Conservation (phyloP, 1,140 invertebrate genomes). For the Nasonia giraulti region DNA sequence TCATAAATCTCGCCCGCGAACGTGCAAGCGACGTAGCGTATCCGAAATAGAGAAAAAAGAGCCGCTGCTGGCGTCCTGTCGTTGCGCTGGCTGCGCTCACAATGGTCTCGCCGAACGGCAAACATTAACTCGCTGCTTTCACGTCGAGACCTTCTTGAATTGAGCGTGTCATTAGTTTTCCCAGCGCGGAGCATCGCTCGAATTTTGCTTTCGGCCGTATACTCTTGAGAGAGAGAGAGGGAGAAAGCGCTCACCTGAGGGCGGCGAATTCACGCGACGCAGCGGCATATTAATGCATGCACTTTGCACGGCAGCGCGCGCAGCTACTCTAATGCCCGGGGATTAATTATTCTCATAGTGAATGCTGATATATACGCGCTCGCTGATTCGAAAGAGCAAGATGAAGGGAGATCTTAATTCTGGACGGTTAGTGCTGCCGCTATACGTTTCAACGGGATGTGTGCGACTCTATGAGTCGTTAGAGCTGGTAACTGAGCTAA, state of each 20-base stretch:
- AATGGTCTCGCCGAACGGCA: conserved; percentile 10
- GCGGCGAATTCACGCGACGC: neutral
- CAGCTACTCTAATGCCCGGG: neutral
- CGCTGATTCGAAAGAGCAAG: neutral
- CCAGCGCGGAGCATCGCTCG: conserved; percentile 29
- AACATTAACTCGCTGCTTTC: conserved; percentile 7
- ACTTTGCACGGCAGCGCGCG: conserved; percentile 19
- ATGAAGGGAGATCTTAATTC: neutral
- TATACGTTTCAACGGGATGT: neutral
- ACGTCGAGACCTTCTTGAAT: neutral
- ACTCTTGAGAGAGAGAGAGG: too few relatives aligned
- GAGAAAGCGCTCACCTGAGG: neutral
- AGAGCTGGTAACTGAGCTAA: neutral
- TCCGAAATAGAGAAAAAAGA: conserved; percentile 3
- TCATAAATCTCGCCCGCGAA: neutral
- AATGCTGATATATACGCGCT: neutral
- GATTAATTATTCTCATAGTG: conserved; percentile 41
- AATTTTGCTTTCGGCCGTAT: conserved; percentile 40
- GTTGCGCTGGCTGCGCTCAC: neutral
- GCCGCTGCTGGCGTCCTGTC: neutral
- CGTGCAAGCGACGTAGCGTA: neutral
- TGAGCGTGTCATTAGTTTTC: conserved; percentile 58
- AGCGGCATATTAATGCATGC: conserved; percentile 26
- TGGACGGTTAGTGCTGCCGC: neutral
- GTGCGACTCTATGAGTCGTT: neutral